phyloP scores from a whole-genome alignment of 2,797 vertebrate genomes.

The Lates japonicus region DNA sequence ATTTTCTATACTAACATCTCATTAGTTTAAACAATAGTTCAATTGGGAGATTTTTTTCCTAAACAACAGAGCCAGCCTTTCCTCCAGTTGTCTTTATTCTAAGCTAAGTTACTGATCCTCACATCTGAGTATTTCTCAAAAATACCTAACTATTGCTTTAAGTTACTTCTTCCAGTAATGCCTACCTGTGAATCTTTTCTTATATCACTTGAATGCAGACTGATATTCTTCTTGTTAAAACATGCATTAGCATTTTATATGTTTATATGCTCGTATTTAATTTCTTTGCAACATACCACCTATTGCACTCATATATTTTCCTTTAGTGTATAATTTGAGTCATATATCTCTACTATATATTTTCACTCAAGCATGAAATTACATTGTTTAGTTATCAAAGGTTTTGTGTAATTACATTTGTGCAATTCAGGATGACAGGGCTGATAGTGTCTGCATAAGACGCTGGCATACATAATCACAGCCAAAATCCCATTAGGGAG shows the following conservation, averaged over 20 bases:
- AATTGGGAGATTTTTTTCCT: neutral
- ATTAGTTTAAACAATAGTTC: neutral
- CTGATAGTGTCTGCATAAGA: conserved; percentile 80
- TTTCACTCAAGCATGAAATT: conserved; percentile 81
- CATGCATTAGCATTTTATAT: conserved; percentile 46
- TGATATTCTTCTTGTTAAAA: conserved; percentile 29
- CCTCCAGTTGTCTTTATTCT: neutral
- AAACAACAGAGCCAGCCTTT: neutral
- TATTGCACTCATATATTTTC: conserved; percentile 41
- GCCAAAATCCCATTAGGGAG: conserved; percentile 83
- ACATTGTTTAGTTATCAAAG: conserved; percentile 86
- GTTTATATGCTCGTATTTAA: conserved; percentile 24
- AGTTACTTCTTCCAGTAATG: neutral
- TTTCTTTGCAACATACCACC: conserved; percentile 28
- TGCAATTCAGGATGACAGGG: conserved; percentile 79
- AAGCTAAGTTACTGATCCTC: neutral
- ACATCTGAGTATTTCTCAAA: neutral
- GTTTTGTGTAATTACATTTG: conserved; percentile 84
- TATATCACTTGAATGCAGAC: neutral
- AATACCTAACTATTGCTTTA: conserved; percentile 3
- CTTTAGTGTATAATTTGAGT: conserved; percentile 59
- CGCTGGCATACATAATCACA: conserved; percentile 81
- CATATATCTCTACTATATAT: conserved; percentile 54
- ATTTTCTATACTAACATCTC: neutral
- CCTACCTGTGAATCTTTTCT: neutral